Percentiles rank a stretch among this genome's conserved stretches.
phyloP scores from a whole-genome alignment of 1,140 invertebrate genomes.

The Diplogasteroides magnus region DNA sequence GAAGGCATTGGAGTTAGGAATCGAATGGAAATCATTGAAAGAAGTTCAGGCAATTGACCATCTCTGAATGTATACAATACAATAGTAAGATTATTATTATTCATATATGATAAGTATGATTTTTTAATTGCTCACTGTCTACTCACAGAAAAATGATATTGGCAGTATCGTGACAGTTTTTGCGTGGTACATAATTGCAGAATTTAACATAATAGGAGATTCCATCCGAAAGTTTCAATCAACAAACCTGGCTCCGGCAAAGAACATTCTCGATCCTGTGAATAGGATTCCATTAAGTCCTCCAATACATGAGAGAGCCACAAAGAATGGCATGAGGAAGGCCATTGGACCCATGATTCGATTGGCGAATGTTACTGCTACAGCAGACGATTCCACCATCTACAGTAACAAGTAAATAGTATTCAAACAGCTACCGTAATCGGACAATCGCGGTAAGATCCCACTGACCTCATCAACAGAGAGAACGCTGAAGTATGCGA shows the following conservation, averaged over 20 bases:
- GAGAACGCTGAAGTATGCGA: conserved; percentile 83
- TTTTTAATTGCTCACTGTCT: too few relatives aligned
- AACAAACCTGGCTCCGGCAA: conserved; percentile 43
- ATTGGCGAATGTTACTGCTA: conserved; percentile 67
- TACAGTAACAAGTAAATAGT: conserved; percentile 5
- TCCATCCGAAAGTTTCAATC: too few relatives aligned
- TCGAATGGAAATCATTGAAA: conserved; percentile 50
- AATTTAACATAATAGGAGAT: too few relatives aligned
- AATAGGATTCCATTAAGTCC: conserved; percentile 48
- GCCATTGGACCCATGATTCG: conserved; percentile 24
- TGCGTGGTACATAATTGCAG: too few relatives aligned
- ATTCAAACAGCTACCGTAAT: not conserved
- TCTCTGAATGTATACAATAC: not conserved
- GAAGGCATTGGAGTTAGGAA: conserved; percentile 51
- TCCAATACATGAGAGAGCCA: conserved; percentile 46
- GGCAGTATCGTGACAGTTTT: too few relatives aligned
- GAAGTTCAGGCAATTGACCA: conserved; percentile 49
- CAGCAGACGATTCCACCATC: conserved; percentile 72
- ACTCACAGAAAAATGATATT: too few relatives aligned
- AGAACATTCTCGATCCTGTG: conserved; percentile 52
- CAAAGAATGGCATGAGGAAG: conserved; percentile 49
- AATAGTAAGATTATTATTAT: too few relatives aligned
- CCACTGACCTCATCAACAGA: conserved; percentile 67
- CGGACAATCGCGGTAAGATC: not conserved
- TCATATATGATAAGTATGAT: too few relatives aligned